Evolutionary conservation across 2,888 invertebrate species (phyloP), one percentile per base, ranked within the genome.

Genomic region (Agonum fuliginosum): DNA sequence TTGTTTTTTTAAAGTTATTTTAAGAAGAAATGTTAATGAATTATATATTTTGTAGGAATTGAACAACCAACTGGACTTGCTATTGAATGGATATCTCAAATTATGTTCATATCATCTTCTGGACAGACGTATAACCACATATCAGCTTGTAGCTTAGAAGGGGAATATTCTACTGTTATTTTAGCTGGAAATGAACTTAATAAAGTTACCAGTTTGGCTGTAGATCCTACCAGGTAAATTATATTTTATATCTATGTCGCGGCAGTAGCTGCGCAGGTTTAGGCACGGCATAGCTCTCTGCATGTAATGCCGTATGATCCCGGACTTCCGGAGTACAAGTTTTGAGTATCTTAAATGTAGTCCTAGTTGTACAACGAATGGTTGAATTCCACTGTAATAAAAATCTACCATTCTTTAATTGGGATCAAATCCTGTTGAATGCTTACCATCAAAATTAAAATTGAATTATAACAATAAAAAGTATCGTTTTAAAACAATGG

Each of bases 31-130:
- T 17, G 12, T 46, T 1, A 6, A 17, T 46, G 46, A 6, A 5
- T 46, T 1, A 17, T 2, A 2, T 46, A 2, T 17, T 46, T 17
- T 17, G 12, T 79, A 87, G 87, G 89, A 51, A 86, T 91, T 78
- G 88, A 88, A 80, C 87, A 88, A 81, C 91, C 93, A 27, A 89
- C 89, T 71, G 95, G 94, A 1, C 90, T 97, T 84, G 94, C 95
- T 37, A 89, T 96, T 78, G 96, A 97, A 88, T 95, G 94, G 94
- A 90, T 94, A 78, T 93, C 94, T 12, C 88, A 91, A 54, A 90
- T 94, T 83, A 89, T 95, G 86, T 95, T 93, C 87, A 91, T 95
- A 84, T 91, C 92, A 0, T 90, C 91, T 0, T 87, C 86, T 78
- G 89, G 91, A 6, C 88, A 87, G 75, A 84, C 82, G 2, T 82